phyloP scores from a whole-genome alignment of 2,888 invertebrate genomes.

The Eudemis profundana region DNA sequence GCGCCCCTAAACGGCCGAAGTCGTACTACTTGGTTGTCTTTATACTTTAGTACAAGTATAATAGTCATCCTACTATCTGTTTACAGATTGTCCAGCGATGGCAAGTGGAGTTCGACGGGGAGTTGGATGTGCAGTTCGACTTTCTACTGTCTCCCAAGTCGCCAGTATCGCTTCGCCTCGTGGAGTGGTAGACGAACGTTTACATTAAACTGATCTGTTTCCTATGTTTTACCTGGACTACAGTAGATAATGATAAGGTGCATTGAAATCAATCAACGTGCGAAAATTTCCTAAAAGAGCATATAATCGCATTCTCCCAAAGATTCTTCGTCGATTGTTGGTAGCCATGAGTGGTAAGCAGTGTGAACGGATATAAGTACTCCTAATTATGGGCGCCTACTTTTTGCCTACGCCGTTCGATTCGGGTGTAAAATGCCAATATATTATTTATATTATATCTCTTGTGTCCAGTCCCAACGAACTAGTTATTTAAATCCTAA shows the following conservation, averaged over 20 bases:
- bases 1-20: too few species aligned
- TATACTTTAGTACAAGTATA: too few species aligned
- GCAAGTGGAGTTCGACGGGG: constrained; percentile 88
- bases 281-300: too few species aligned
- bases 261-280: neutral
- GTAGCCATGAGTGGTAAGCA: neutral
- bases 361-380: constrained; percentile 1
- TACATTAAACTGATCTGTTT: constrained; percentile 36
- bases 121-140: constrained; percentile 91
- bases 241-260: neutral
- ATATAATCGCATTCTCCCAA: too few species aligned
- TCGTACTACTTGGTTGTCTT: too few species aligned
- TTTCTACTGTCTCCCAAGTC: constrained; percentile 92
- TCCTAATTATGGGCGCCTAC: constrained; percentile 11
- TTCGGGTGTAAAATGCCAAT: neutral
- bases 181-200: constrained; percentile 78
- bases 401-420: neutral
- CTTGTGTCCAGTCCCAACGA: constrained; percentile 15
- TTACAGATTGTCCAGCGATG: constrained; percentile 89
- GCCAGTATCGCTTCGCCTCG: constrained; percentile 88
- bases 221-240: neutral
- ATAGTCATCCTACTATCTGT: too few species aligned
- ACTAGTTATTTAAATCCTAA: constrained; percentile 16
- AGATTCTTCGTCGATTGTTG: neutral
- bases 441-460: constrained; percentile 6